Base-by-base conservation (phyloP, 2,888 invertebrate genomes). In the Luperina testacea region DNA sequence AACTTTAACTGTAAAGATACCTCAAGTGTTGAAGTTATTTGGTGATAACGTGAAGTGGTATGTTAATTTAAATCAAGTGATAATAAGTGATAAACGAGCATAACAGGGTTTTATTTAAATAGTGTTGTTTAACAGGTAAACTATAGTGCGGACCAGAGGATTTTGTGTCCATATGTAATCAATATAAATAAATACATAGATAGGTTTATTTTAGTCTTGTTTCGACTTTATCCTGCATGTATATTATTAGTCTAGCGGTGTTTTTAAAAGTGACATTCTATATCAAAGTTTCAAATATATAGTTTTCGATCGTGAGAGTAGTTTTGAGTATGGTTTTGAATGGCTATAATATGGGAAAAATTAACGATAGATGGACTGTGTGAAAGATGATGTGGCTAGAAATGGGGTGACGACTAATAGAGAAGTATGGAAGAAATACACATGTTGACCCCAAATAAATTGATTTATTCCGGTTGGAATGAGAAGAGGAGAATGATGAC, bases 101-200 rank as follows among this genome's bases (percentile, higher is more conserved):
- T 24, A 72, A n/a, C 69, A 72, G 32, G 32, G 59, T 48, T 79
- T 78, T 80, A 51, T 67, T 70, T 75, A 57, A 70, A 64, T 32
- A 64, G 51, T 77, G 59, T 69, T 53, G 63, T 78, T 72, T 27
- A 83, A 77, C 88, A 89, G 88, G 90, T 88, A 88, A 89, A 88
- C 53, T 83, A 38, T n/a, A 74, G 38, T 27, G 48, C 53, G 48
- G 69, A 68, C 42, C 61, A 73, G 48, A 74, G 76, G 69, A 74
- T 67, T 79, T 17, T 67, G 78, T 72, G 51, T 38, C 68, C 67
- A 48, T 70, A n/a, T 78, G 73, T 80, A 80, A 80, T 89, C 81
- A 80, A 80, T 80, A 78, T 78, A 82, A 82, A 81, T 87, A 81
- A 75, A 85, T 73, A 53, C 65, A 72, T 17, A 72, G 75, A 75